Conservation (phyloP, 1,140 invertebrate genomes). For the Asobara japonica region DNA sequence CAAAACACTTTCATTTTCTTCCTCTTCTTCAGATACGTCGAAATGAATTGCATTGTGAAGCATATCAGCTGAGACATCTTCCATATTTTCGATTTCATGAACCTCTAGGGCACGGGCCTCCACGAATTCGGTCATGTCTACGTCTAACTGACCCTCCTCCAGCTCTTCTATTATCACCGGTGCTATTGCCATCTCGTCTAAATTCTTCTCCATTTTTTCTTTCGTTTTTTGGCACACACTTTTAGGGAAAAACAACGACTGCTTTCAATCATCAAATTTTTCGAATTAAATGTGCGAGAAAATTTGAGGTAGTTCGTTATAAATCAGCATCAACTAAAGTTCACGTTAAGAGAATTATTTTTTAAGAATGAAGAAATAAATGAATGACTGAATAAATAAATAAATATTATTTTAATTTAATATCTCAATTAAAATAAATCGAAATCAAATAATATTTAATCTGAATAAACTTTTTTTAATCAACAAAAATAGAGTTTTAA, state of each 20-base stretch:
- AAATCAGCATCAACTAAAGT: background rate
- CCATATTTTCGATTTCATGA: slow-evolving; percentile 40
- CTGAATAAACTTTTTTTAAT: too few relatives aligned
- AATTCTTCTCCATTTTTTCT: background rate
- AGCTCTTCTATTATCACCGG: slow-evolving; percentile 63
- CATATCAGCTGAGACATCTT: slow-evolving; percentile 14
- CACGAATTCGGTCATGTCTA: slow-evolving; percentile 60
- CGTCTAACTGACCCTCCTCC: slow-evolving; percentile 49
- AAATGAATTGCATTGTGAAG: background rate
- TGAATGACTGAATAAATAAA: too few relatives aligned
- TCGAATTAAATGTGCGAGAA: too few relatives aligned
- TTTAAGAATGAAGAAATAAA: too few relatives aligned
- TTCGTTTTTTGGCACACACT: background rate
- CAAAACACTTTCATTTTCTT: slow-evolving; percentile 33
- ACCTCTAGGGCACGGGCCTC: slow-evolving; percentile 56
- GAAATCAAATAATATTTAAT: too few relatives aligned
- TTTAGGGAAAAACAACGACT: background rate
- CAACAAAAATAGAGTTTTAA: too few relatives aligned
- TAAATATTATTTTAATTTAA: too few relatives aligned
- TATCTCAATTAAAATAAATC: too few relatives aligned
- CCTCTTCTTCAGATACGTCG: slow-evolving; percentile 16
- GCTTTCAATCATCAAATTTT: too few relatives aligned
- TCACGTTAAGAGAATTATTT: too few relatives aligned
- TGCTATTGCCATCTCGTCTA: slow-evolving; percentile 26
- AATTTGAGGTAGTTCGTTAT: background rate